Conservation (phyloP, 2,113 vertebrate genomes). For the Pavo muticus region DNA sequence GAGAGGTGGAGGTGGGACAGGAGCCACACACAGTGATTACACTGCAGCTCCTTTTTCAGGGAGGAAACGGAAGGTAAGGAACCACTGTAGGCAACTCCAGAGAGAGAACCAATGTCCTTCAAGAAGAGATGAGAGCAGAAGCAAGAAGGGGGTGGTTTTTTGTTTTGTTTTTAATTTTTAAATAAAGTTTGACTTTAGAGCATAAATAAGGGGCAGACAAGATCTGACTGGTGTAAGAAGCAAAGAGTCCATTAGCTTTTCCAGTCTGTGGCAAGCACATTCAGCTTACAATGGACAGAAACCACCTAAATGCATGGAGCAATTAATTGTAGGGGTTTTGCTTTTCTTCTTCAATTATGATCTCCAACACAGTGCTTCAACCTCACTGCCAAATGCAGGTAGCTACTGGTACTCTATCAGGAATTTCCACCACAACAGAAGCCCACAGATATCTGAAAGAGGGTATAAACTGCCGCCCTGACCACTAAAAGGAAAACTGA, state of each 20-base stretch:
- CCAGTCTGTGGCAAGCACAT: not conserved
- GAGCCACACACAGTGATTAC: not conserved
- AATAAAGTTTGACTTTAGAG: not conserved
- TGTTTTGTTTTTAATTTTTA: not conserved
- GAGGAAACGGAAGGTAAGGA: not conserved
- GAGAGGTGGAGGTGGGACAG: not conserved
- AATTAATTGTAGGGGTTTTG: not conserved
- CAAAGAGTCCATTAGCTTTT: not conserved
- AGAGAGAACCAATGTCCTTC: not conserved
- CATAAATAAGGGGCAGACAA: not conserved
- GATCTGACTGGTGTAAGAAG: not conserved
- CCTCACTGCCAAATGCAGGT: not conserved
- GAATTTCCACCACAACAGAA: not conserved
- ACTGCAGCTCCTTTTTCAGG: not conserved
- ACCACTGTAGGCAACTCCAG: not conserved
- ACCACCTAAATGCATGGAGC: not conserved
- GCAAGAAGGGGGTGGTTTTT: not conserved
- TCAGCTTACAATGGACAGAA: not conserved
- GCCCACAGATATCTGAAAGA: not conserved
- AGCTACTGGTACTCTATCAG: not conserved
- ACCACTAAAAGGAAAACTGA: not conserved
- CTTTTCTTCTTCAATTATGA: not conserved
- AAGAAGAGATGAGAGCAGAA: not conserved
- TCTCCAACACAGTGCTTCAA: not conserved
- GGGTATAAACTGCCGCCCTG: not conserved